phyloP scores from a whole-genome alignment of 1,140 invertebrate species.

The Catajapyx aquilonaris region DNA sequence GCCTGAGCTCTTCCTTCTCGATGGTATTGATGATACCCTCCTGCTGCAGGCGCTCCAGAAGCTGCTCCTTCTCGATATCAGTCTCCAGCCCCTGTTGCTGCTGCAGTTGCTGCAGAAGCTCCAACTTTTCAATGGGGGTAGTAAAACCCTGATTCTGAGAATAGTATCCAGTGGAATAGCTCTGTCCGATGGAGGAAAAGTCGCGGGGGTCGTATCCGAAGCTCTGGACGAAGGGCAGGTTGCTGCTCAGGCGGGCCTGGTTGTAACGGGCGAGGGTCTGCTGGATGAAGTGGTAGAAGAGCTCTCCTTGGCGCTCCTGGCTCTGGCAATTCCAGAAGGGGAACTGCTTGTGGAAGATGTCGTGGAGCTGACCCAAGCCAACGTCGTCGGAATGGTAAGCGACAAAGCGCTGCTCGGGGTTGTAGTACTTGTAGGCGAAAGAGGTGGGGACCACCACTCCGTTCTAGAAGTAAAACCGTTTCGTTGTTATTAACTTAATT shows the following conservation, averaged over 20 bases:
- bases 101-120: neutral
- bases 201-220: too few species aligned
- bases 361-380: conserved; percentile 22
- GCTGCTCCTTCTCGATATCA: too few species aligned
- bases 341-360: conserved; percentile 16
- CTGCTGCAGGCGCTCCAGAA: too few species aligned
- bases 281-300: conserved; percentile 18
- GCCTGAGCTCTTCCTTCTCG: neutral
- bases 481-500: too few species aligned
- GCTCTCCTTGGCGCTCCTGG: conserved; percentile 13
- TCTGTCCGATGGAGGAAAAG: too few species aligned
- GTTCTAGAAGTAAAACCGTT: too few species aligned
- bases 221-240: too few species aligned
- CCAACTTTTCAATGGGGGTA: neutral
- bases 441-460: too few species aligned
- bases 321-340: too few species aligned
- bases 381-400: conserved; percentile 16
- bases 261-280: conserved; percentile 18
- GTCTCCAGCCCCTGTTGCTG: neutral
- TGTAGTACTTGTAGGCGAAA: conserved; percentile 5
- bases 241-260: conserved; percentile 17
- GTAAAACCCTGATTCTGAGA: too few species aligned
- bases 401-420: conserved; percentile 13
- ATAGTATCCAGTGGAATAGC: too few species aligned
- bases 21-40: neutral